Conservation (phyloP, 2,113 vertebrate species). For the Epinephelus cyanopodus region DNA sequence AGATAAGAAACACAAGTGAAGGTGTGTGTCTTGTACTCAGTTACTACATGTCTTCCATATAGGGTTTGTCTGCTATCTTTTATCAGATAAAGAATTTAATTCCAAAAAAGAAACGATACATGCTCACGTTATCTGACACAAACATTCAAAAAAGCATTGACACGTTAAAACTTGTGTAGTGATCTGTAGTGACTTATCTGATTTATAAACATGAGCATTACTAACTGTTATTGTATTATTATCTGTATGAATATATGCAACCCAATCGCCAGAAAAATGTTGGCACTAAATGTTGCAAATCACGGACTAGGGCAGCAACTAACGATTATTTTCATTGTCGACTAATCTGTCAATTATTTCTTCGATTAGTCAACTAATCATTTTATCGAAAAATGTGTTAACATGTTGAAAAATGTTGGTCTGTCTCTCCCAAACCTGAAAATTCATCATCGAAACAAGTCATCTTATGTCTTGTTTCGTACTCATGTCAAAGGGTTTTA, state of each 20-base stretch:
- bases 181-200: neutral
- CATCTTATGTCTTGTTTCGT: too few relatives aligned
- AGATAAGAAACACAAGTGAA: conserved; percentile 33
- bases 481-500: too few relatives aligned
- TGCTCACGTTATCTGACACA: neutral
- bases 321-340: too few relatives aligned
- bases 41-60: conserved; percentile 8
- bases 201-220: neutral
- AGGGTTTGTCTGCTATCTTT: conserved; percentile 4
- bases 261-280: too few relatives aligned
- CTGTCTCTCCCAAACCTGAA: too few relatives aligned
- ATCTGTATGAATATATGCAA: neutral
- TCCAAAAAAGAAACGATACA: neutral
- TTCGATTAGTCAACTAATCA: too few relatives aligned
- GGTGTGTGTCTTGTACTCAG: conserved; percentile 11
- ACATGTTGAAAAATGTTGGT: too few relatives aligned
- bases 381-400: too few relatives aligned
- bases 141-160: neutral
- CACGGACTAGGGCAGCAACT: too few relatives aligned
- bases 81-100: conserved; percentile 28
- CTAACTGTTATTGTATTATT: neutral
- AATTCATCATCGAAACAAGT: too few relatives aligned
- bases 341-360: too few relatives aligned
- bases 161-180: neutral
- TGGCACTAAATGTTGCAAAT: too few relatives aligned